Evolutionary conservation across 2,797 vertebrate species (phyloP).

Genomic region (Garrulus glandarius): DNA sequence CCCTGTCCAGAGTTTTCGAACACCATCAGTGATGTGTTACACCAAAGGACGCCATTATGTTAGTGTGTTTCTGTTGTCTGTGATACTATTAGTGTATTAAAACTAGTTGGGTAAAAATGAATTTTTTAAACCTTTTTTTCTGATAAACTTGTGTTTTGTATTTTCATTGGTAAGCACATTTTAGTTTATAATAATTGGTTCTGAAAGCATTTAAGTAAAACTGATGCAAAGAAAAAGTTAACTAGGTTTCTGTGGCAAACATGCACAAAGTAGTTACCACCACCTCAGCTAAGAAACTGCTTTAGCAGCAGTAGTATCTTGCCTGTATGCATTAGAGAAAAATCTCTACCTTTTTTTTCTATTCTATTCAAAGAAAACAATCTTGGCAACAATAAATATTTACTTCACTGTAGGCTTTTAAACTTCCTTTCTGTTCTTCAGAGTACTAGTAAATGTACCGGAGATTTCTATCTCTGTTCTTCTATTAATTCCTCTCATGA

Average conservation of each 20-base stretch:
- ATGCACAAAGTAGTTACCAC: neutral
- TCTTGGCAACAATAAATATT: neutral
- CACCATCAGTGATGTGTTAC: neutral
- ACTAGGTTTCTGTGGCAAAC: neutral
- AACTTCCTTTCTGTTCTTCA: neutral
- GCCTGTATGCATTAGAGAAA: neutral
- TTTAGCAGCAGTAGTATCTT: neutral
- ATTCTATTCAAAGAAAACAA: neutral
- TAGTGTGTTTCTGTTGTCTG: neutral
- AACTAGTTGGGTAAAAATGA: neutral
- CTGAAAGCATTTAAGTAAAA: neutral
- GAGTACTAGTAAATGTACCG: neutral
- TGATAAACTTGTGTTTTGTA: neutral
- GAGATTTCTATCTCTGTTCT: neutral
- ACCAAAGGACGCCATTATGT: neutral
- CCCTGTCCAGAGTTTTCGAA: neutral
- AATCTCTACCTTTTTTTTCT: neutral
- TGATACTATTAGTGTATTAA: neutral
- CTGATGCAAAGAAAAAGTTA: neutral
- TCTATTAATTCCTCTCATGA: neutral
- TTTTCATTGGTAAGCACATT: neutral
- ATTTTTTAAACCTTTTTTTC: neutral
- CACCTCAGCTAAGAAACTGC: neutral
- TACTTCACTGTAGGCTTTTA: neutral
- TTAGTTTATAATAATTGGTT: neutral